phyloP scores from a whole-genome alignment of 2,797 vertebrate genomes.

The Enteromius paludinosus region DNA sequence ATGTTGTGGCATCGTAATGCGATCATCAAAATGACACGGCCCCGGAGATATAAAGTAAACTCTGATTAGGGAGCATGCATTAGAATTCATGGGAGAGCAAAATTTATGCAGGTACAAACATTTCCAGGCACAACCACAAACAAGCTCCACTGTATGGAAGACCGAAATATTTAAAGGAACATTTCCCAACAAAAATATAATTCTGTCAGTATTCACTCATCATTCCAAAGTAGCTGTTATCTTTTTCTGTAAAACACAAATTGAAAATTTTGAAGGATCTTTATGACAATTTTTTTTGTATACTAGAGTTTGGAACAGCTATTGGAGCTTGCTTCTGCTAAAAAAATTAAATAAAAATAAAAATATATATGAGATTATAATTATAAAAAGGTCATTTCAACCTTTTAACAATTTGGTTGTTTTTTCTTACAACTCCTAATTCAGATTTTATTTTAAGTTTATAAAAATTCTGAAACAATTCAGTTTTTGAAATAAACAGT shows the following conservation, averaged over 20 bases:
- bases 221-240: not conserved
- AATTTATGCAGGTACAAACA: slow-evolving; percentile 18
- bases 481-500: too few relatives aligned
- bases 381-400: not conserved
- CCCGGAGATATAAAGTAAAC: slow-evolving; percentile 17
- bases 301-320: not conserved
- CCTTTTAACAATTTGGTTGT: not conserved
- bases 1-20: slow-evolving; percentile 15
- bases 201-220: not conserved
- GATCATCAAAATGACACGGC: slow-evolving; percentile 26
- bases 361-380: not conserved
- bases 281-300: not conserved
- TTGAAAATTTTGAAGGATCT: not conserved
- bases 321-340: not conserved
- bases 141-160: not conserved
- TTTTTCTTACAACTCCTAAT: not conserved
- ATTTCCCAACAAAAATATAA: not conserved
- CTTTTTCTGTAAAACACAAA: not conserved
- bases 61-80: slow-evolving; percentile 4
- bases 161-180: not conserved
- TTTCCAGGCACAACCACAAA: slow-evolving; percentile 10
- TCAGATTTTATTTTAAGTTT: not conserved
- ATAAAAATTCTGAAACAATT: not conserved
- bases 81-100: slow-evolving; percentile 12
- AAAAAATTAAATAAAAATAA: not conserved